Evolutionary conservation across 2,888 invertebrate genomes (phyloP), one percentile per base, ranked within the genome.

Genomic region (Xanthorhoe spadicearia): DNA sequence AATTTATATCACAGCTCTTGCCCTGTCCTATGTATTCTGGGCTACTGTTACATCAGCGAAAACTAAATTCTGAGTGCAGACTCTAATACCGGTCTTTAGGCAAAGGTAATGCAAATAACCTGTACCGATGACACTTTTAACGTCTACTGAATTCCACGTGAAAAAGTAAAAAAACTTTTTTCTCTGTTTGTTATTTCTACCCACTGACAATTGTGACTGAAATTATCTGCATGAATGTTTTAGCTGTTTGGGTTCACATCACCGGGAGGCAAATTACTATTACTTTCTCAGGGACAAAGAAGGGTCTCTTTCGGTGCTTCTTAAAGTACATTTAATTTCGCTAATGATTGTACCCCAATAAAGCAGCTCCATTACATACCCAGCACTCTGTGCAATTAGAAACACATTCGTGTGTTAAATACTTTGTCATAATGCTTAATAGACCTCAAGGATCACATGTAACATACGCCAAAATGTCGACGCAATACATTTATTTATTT

Each of bases 371-470:
- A 67, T 60, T 67, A 64, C 38, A 61, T 61, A 15, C 63, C 32
- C 49, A 17, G 28, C 52, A 62, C 60, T 59, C 55, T 60, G 59
- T 54, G 57, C 60, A 66, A 66, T 66, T 64, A 66, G 59, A 55
- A 64, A 57, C 61, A 66, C 66, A 65, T 68, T 67, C 60, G 63
- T 66, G 64, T 54, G 64, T 62, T 69, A 69, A 68, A 68, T 35
- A 17, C 35, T 8, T 53, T n/a, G 32, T 32, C 32, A 32, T 32
- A 32, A 32, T 28, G 15, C 9, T 48, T 15, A 7, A 48, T 8
- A 17, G 7, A 8, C 48, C 17, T 8, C 15, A 13, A 28, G 32
- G 32, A 32, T 32, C 32, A 13, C 38, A 3, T 38, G 4, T 10
- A 38, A 38, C 38, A 7, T 38, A 38, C 32, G 32, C 32, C 6